These are phyloP conservation scores for Drosophila algonquin DNA, from an alignment of 2,888 invertebrate species.

Conservation along the genomic window DNA sequence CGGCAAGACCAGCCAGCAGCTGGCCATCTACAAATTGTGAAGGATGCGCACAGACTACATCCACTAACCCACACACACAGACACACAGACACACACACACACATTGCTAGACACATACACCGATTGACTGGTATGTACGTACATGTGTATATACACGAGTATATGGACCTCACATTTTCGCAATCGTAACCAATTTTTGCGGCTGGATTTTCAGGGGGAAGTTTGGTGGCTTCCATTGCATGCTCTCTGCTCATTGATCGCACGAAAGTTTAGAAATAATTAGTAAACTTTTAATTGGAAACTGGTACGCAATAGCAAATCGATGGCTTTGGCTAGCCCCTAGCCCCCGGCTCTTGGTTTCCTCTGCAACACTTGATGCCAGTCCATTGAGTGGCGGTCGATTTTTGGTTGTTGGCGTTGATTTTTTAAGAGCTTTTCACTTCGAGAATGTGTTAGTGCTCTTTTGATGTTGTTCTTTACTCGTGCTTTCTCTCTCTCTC, in stretches of 20 bases:
- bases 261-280: constrained; percentile 78
- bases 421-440: constrained; percentile 74
- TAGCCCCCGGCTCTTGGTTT: constrained; percentile 32
- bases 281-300: constrained; percentile 79
- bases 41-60: constrained; percentile 21
- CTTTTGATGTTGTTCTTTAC: constrained; percentile 57
- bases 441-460: constrained; percentile 65
- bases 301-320: constrained; percentile 76
- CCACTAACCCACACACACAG: not conserved
- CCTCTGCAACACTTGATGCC: constrained; percentile 21
- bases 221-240: constrained; percentile 51
- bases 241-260: constrained; percentile 76
- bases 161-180: constrained; percentile 39
- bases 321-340: constrained; percentile 46
- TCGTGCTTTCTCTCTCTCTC: not conserved
- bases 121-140: not conserved
- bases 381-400: constrained; percentile 64
- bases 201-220: constrained; percentile 36
- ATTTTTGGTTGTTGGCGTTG: constrained; percentile 71
- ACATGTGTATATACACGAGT: constrained; percentile 28
- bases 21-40: constrained; percentile 22
- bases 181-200: constrained; percentile 59
- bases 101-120: constrained; percentile 3
- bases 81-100: not conserved
- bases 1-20: not conserved